Evolutionary conservation across 2,113 vertebrate species (phyloP).

Genomic region (Callaeas wilsoni): DNA sequence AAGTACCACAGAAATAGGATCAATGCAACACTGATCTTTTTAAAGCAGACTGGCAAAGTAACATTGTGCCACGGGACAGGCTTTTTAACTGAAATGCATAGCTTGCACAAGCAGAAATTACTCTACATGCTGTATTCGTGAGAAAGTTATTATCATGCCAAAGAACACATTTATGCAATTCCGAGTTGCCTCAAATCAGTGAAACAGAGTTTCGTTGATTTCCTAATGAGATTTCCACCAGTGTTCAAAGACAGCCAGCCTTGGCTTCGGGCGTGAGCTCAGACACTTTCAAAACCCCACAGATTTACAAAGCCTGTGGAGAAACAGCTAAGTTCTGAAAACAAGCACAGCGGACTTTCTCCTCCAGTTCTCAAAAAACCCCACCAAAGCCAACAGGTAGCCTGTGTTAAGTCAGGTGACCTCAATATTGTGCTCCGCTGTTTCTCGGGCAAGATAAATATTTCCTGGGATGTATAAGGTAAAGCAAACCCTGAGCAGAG

Average conservation of each 20-base stretch:
- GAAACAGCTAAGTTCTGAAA: not conserved
- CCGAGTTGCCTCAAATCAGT: not conserved
- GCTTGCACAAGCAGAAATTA: not conserved
- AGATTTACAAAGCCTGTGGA: not conserved
- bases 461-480: rapidly evolving
- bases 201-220: not conserved
- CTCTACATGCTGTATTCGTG: not conserved
- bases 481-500: not conserved
- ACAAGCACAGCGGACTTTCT: not conserved
- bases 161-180: not conserved
- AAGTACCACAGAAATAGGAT: not conserved
- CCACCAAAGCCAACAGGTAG: not conserved
- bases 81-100: not conserved
- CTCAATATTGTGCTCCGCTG: not conserved
- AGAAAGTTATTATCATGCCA: not conserved
- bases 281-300: not conserved
- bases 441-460: not conserved
- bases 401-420: not conserved
- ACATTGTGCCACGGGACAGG: not conserved
- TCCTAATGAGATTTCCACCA: not conserved
- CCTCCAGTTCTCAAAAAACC: not conserved
- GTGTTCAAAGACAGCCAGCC: not conserved
- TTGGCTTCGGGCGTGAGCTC: not conserved
- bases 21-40: not conserved
- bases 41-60: not conserved